phyloP scores from a whole-genome alignment of 2,888 invertebrate genomes.

The Lithophane socia region DNA sequence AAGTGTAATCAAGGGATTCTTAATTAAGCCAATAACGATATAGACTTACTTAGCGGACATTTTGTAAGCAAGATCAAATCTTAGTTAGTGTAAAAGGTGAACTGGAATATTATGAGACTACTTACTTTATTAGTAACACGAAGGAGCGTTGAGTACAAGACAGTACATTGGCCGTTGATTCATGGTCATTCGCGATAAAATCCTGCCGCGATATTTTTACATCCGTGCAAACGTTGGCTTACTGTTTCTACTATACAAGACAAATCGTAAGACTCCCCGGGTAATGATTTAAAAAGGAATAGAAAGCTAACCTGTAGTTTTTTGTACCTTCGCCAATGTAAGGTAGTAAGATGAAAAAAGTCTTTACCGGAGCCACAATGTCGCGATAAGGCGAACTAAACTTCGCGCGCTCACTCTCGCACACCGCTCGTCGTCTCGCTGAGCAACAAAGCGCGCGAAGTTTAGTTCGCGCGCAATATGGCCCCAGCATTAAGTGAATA shows the following conservation, averaged over 20 bases:
- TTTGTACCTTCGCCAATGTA: neutral
- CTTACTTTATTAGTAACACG: conserved; percentile 5
- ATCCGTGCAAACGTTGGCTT: no score
- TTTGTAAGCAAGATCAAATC: conserved; percentile 37
- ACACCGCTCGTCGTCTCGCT: no score
- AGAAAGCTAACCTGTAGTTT: neutral
- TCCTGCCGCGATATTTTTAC: no score
- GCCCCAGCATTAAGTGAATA: neutral
- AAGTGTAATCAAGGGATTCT: conserved; percentile 37
- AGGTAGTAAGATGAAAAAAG: neutral
- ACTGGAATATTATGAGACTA: conserved; percentile 17
- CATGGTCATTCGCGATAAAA: neutral
- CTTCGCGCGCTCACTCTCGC: no score
- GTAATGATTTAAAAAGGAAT: neutral
- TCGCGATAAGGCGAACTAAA: no score
- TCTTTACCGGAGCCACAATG: neutral
- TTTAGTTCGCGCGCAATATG: no score
- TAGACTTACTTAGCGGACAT: conserved; percentile 28
- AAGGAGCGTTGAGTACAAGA: neutral
- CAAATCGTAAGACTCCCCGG: neutral
- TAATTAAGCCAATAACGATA: conserved; percentile 9
- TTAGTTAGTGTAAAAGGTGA: conserved; percentile 14
- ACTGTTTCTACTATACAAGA: neutral
- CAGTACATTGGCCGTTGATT: neutral
- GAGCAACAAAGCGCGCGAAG: no score